phyloP scores from a whole-genome alignment of 2,888 invertebrate genomes.

The Itoplectis maculator region DNA sequence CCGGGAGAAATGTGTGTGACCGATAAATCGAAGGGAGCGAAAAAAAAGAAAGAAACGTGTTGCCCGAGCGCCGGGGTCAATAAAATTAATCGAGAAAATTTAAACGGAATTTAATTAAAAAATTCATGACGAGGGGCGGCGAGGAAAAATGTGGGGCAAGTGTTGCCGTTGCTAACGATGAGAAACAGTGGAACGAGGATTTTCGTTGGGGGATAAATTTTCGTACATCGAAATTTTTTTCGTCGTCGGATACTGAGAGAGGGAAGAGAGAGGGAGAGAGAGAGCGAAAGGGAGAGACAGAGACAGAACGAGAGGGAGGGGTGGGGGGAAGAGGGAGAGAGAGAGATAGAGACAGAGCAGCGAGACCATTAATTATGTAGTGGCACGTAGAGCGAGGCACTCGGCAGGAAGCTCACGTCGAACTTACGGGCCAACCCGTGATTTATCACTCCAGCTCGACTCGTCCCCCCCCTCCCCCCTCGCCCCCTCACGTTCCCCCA shows the following conservation, averaged over 20 bases:
- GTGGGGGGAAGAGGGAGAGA: conserved; percentile 5
- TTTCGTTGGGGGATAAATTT: conserved; percentile 34
- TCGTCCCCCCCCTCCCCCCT: conserved; percentile 16
- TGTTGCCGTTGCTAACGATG: conserved; percentile 53
- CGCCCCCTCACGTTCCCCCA: not conserved
- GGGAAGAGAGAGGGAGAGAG: not conserved
- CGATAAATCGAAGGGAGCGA: not conserved
- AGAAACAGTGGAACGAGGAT: conserved; percentile 50
- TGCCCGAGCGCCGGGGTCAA: not conserved
- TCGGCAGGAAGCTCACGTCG: conserved; percentile 66
- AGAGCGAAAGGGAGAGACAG: conserved; percentile 14
- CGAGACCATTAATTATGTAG: conserved; percentile 66
- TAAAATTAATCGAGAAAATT: conserved; percentile 14
- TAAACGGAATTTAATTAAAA: conserved; percentile 19
- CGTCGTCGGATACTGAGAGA: not conserved
- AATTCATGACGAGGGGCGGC: not conserved
- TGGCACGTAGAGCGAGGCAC: conserved; percentile 67
- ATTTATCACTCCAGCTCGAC: conserved; percentile 62
- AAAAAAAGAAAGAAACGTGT: not conserved
- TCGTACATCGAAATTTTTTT: too few species aligned
- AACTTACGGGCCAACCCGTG: conserved; percentile 65
- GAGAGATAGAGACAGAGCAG: conserved; percentile 36
- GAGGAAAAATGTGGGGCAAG: conserved; percentile 26
- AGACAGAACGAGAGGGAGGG: conserved; percentile 19
- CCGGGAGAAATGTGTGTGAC: not conserved